Percentiles rank a stretch among this genome's conserved stretches.
These are phyloP conservation scores for Perizoma affinitatum DNA, from an alignment of 2,888 invertebrate species.

Conservation along the genomic window DNA sequence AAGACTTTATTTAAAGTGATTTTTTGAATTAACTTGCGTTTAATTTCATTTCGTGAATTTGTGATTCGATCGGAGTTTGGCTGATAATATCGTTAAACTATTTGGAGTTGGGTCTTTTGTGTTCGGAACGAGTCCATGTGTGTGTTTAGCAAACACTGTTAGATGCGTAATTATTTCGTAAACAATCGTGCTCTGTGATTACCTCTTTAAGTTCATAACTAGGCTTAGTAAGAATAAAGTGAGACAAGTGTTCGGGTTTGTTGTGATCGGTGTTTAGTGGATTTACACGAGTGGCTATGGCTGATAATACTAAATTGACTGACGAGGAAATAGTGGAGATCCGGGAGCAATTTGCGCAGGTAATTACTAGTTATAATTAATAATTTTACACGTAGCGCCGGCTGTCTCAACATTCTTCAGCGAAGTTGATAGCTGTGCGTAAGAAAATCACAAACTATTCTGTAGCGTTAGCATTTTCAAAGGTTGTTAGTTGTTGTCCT, in stretches of 20 bases:
- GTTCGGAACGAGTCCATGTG: too few species aligned
- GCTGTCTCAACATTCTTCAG: background rate
- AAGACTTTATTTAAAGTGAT: too few species aligned
- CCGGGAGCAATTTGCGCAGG: slow-evolving; percentile 90
- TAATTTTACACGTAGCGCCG: slow-evolving; percentile 27
- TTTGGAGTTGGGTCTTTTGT: too few species aligned
- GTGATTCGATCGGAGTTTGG: too few species aligned
- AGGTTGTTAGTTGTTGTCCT: too few species aligned
- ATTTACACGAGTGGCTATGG: slow-evolving; percentile 70
- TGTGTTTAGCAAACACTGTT: too few species aligned
- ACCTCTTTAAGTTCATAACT: background rate
- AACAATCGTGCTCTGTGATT: slow-evolving; percentile 40
- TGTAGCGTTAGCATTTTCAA: too few species aligned
- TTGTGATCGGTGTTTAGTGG: slow-evolving; percentile 67
- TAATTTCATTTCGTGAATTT: too few species aligned
- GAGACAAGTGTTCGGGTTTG: slow-evolving; percentile 43
- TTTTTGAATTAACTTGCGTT: too few species aligned
- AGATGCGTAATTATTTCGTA: slow-evolving; percentile 23
- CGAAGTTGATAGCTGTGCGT: slow-evolving; percentile 2
- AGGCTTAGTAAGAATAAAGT: slow-evolving; percentile 27
- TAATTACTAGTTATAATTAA: slow-evolving; percentile 66
- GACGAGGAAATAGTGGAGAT: slow-evolving; percentile 90
- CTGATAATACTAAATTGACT: slow-evolving; percentile 84
- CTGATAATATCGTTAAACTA: too few species aligned
- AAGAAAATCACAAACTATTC: too few species aligned